Percentiles rank a stretch among this genome's conserved stretches.
phyloP scores from a whole-genome alignment of 35 echinoderm and acorn worm genomes.

The Acanthaster planci region DNA sequence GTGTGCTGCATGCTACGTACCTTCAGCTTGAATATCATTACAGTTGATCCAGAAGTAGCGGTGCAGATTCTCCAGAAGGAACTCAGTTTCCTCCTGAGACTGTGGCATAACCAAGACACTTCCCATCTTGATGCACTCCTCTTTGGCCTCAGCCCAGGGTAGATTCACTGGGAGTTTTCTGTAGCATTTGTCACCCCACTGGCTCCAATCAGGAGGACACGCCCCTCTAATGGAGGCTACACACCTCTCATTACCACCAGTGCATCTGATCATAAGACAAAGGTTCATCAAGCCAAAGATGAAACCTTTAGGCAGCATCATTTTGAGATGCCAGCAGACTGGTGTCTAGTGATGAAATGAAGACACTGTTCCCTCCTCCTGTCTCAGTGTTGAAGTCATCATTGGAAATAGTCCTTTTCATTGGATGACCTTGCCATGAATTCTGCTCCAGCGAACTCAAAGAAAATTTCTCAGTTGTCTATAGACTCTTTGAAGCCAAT shows the following conservation, averaged over 20 bases:
- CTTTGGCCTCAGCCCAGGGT: background rate
- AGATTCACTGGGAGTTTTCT: background rate
- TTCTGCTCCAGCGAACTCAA: too few relatives aligned
- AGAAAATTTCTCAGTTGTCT: too few relatives aligned
- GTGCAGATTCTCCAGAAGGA: background rate
- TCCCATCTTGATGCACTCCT: background rate
- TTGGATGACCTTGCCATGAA: too few relatives aligned
- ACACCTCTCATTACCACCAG: background rate
- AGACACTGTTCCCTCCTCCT: too few relatives aligned
- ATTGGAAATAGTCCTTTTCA: too few relatives aligned
- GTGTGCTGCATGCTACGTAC: too few relatives aligned
- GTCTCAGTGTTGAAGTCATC: too few relatives aligned
- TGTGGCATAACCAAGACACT: background rate
- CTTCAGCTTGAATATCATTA: background rate
- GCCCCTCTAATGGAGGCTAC: background rate
- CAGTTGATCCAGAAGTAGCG: background rate
- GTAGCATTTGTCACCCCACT: constrained; percentile 12
- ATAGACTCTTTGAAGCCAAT: too few relatives aligned
- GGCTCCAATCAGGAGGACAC: constrained; percentile 1
- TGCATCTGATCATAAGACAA: background rate
- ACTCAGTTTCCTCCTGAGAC: background rate
- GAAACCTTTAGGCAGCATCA: background rate
- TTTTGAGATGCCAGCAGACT: too few relatives aligned
- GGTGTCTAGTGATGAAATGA: too few relatives aligned
- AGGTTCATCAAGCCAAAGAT: background rate